Evolutionary conservation across 2,797 vertebrate species (phyloP), one percentile per base, ranked within the genome.

Genomic region (Xiphophorus birchmanni): DNA sequence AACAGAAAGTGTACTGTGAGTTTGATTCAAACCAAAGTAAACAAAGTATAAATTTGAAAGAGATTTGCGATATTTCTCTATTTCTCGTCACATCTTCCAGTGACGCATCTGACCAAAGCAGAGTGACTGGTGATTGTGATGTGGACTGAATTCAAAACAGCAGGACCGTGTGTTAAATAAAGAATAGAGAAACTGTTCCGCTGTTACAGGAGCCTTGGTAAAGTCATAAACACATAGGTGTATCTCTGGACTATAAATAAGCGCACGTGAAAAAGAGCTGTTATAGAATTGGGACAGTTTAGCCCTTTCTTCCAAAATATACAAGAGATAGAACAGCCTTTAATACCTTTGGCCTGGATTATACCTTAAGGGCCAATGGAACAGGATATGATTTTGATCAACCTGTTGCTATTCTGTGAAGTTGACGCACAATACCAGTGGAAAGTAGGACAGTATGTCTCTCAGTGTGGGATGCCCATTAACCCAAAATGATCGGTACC

Each of bases 51-150:
- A n/a, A 82, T 82, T 65, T 79, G 73, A 74, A 69, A 84, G 44
- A 74, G 42, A 80, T 79, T 80, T 75, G 29, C 73, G 48, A 76
- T 75, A 80, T 81, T 87, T 87, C 71, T 81, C 73, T 78, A 65
- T 84, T 89, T 48, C 56, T 85, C 11, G 60, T 83, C 67, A 79
- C 65, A 80, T 84, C 73, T 76, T 77, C 56, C 60, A 42, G 65
- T 76, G 45, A 80, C 0, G 0, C 32, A 73, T 85, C 63, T 56
- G 80, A 82, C 76, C 74, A 60, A 77, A 84, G 44, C 32, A 79
- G 32, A 73, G 48, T 65, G 69, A 81, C 77, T 47, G 29, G 72
- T 80, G 71, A 86, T 74, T 80, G 79, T 52, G 58, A 83, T 65
- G 21, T 69, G 65, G 4, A 26, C 37, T 42, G 65, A 26, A 67